Evolutionary conservation across 2,888 invertebrate genomes (phyloP).

Genomic region (Acanthosoma haemorrhoidale): DNA sequence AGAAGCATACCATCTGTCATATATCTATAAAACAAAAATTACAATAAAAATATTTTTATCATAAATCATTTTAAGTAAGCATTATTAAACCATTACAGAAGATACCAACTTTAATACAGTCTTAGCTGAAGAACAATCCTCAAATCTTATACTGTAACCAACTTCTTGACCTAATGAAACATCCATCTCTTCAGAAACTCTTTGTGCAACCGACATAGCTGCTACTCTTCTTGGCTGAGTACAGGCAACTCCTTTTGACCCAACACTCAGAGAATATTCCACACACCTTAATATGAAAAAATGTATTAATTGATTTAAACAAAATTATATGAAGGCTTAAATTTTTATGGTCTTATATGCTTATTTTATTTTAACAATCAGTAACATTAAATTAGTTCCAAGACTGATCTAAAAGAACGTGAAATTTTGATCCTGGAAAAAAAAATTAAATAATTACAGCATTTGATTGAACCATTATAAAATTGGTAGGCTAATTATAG

Average conservation of each 20-base stretch:
- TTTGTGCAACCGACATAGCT: conserved; percentile 98
- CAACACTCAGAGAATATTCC: conserved; percentile 61
- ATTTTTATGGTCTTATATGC: too few relatives aligned
- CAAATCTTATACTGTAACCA: conserved; percentile 96
- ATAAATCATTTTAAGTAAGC: neutral
- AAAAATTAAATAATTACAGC: too few relatives aligned
- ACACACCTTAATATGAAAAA: conserved; percentile 55
- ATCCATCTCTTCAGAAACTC: conserved; percentile 99
- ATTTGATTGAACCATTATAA: too few relatives aligned
- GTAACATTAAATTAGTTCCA: too few relatives aligned
- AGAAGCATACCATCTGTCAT: conserved; percentile 99
- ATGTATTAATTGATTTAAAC: neutral
- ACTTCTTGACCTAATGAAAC: conserved; percentile 86
- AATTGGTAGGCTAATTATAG: too few relatives aligned
- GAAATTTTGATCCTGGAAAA: too few relatives aligned
- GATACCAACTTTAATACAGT: conserved; percentile 77
- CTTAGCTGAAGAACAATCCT: conserved; percentile 92
- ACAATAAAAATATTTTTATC: neutral
- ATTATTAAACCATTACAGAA: neutral
- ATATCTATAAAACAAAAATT: conserved; percentile 55
- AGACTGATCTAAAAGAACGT: too few relatives aligned
- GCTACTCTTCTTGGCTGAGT: conserved; percentile 97
- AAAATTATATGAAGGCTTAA: too few relatives aligned
- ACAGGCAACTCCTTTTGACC: conserved; percentile 81
- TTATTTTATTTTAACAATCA: too few relatives aligned